Evolutionary conservation across 1,140 invertebrate genomes (phyloP).

Genomic region (Zaprionus africanus): DNA sequence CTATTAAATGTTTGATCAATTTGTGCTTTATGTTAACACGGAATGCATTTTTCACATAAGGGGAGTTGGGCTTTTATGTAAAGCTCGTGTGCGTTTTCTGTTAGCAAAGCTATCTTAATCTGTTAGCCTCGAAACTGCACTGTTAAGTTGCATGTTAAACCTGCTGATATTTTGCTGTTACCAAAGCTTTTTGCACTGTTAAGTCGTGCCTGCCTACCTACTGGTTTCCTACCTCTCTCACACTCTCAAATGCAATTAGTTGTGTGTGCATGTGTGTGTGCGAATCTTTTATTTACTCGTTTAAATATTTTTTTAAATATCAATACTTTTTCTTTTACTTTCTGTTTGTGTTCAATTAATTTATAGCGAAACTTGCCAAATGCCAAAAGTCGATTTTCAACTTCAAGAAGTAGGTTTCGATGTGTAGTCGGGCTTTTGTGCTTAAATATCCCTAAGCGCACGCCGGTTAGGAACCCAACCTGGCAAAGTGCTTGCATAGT

Average conservation of each 20-base stretch:
- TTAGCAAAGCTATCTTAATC: too few species aligned
- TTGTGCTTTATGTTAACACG: not conserved
- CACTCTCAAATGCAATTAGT: not conserved
- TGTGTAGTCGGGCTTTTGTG: not conserved
- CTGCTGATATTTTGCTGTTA: not conserved
- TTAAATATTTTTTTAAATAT: not conserved
- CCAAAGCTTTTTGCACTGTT: not conserved
- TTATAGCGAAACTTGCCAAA: not conserved
- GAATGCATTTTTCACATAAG: not conserved
- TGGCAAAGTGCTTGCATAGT: constrained; percentile 10
- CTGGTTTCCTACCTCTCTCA: too few species aligned
- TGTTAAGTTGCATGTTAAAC: not conserved
- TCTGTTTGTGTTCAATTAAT: constrained; percentile 7
- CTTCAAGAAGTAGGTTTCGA: not conserved
- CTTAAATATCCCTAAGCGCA: constrained; percentile 7
- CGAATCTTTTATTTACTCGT: not conserved
- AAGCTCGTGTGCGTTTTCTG: too few species aligned
- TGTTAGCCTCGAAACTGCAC: not conserved
- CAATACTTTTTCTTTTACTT: not conserved
- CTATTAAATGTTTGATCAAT: not conserved
- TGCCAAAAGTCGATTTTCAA: not conserved
- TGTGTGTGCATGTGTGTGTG: not conserved
- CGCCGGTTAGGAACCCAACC: constrained; percentile 3
- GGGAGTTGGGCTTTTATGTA: too few species aligned
- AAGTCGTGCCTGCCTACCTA: too few species aligned